Evolutionary conservation across 2,797 vertebrate species (phyloP).

Genomic region (Diglossa cyanea): DNA sequence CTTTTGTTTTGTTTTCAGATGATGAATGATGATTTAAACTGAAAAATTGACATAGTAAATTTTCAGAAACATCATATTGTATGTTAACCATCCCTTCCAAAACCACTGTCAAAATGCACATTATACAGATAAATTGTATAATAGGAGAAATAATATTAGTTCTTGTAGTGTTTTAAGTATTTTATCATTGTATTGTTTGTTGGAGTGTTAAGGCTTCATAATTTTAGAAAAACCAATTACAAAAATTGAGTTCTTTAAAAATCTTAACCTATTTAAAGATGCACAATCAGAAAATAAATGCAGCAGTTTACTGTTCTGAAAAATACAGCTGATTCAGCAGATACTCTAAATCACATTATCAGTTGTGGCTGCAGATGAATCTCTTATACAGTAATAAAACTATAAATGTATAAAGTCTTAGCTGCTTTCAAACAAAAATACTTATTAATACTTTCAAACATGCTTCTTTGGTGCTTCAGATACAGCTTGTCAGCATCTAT

Average conservation of each 20-base stretch:
- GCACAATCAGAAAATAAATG: neutral
- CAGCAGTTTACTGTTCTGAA: neutral
- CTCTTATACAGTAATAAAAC: neutral
- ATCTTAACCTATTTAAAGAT: neutral
- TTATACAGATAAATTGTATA: neutral
- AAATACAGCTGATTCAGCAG: neutral
- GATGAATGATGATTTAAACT: constrained; percentile 56
- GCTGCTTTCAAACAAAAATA: neutral
- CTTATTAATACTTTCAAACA: neutral
- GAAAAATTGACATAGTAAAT: constrained; percentile 42
- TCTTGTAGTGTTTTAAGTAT: neutral
- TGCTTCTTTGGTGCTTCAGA: neutral
- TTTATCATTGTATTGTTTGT: neutral
- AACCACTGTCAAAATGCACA: neutral
- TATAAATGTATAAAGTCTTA: neutral
- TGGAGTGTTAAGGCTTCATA: neutral
- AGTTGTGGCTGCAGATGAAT: neutral
- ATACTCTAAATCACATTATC: neutral
- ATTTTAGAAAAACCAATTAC: neutral
- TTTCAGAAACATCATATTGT: neutral
- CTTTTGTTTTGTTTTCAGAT: constrained; percentile 54
- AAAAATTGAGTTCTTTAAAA: neutral
- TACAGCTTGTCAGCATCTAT: neutral
- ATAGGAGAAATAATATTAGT: neutral
- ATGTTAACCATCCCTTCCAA: neutral